Evolutionary conservation across 2,797 vertebrate species (phyloP), one percentile per base, ranked within the genome.

Genomic region (Paramormyrops hopkinsi): DNA sequence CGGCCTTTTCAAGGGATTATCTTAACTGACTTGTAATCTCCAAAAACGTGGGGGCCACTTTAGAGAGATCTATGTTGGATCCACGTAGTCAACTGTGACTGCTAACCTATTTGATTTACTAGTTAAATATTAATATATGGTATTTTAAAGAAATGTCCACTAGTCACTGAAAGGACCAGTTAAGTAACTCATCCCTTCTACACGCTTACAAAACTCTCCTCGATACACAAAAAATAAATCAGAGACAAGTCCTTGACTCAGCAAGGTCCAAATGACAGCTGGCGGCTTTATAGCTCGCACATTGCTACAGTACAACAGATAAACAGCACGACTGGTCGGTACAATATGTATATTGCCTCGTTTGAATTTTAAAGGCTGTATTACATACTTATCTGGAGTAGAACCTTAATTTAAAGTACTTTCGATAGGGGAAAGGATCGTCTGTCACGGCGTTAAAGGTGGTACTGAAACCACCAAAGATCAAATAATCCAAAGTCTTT

Each of bases 191-290:
- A 44, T 44, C 73, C 29, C 33, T 69, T 44, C 73, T 41, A 37
- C 17, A 79, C 37, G 11, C 41, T 79, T 46, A 79, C 6, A 79
- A 79, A 79, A 79, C 73, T 79, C 73, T 33, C 65, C 65, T 73
- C 29, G 29, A 69, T 73, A 73, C 29, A 79, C 73, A 41, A 79
- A 46, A 44, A 79, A 79, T 41, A 44, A n/a, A 79, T 79, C 29
- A 7, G 14, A 86, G 46, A 53, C 29, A 86, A 54, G 50, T 54
- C 48, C 85, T 86, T 53, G 4, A 53, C 50, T 86, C 48, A 86
- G 85, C 85, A 56, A 50, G 25, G 85, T 84, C 46, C 54, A 69
- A 44, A 56, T 88, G 86, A 46, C 86, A 88, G 56, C 56, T 69
- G 14, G 41, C 9, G 37, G 17, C 86, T 46, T 37, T 46, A 59